These are phyloP conservation scores for Trematocara nigrifrons DNA, from an alignment of 2,113 vertebrate genomes.

Conservation along the genomic window DNA sequence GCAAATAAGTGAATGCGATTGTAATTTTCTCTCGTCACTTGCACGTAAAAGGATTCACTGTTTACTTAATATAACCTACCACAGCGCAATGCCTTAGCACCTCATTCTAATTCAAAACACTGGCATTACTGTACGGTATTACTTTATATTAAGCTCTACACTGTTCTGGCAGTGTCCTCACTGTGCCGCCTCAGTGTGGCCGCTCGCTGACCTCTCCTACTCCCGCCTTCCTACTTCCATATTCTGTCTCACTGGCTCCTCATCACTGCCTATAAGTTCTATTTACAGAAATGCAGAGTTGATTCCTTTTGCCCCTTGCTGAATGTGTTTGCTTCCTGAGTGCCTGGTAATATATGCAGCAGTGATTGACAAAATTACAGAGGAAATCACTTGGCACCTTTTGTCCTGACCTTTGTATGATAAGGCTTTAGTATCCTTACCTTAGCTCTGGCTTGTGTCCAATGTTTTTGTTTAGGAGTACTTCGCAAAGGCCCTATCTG, in stretches of 20 bases:
- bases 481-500: background rate
- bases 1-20: background rate
- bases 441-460: background rate
- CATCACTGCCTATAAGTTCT: constrained; percentile 21
- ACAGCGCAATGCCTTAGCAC: background rate
- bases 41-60: background rate
- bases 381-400: background rate
- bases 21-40: background rate
- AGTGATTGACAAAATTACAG: background rate
- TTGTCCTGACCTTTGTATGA: constrained; percentile 10
- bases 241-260: constrained; percentile 29
- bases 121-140: constrained; percentile 22
- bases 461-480: constrained; percentile 17
- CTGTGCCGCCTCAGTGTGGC: constrained; percentile 58
- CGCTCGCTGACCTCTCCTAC: constrained; percentile 51
- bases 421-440: background rate
- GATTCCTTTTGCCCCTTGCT: background rate
- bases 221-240: constrained; percentile 12
- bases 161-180: constrained; percentile 54
- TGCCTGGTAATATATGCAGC: background rate
- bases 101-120: constrained; percentile 21
- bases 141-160: constrained; percentile 42
- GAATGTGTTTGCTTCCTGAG: background rate
- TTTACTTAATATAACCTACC: background rate
- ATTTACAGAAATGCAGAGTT: constrained; percentile 17